Evolutionary conservation across 2,797 vertebrate genomes (phyloP).

Genomic region (Tiaroga cobitis): DNA sequence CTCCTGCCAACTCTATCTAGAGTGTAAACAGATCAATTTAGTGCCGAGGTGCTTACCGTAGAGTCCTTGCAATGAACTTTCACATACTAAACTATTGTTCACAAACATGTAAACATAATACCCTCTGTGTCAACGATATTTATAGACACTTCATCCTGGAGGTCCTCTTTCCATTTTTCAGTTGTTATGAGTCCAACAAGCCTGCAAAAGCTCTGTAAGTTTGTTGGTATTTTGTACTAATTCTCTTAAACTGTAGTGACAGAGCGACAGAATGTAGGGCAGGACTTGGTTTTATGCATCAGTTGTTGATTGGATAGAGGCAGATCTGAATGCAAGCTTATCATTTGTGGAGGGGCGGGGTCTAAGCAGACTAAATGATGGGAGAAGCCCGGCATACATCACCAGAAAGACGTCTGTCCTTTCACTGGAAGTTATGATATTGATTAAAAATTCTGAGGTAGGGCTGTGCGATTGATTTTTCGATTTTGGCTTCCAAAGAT

Average conservation of each 20-base stretch:
- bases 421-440: neutral
- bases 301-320: neutral
- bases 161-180: neutral
- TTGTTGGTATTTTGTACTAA: neutral
- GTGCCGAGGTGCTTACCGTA: neutral
- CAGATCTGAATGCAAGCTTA: neutral
- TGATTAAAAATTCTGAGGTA: neutral
- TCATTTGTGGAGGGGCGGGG: neutral
- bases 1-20: constrained; percentile 21
- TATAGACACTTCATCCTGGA: neutral
- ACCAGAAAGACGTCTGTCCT: neutral
- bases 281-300: neutral
- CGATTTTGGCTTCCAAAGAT: too few relatives aligned
- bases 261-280: neutral
- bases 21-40: constrained; percentile 42
- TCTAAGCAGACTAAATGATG: neutral
- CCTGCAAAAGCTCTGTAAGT: neutral
- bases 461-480: too few relatives aligned
- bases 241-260: neutral
- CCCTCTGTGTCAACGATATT: neutral
- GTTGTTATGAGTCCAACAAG: neutral
- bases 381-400: neutral
- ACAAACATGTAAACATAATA: neutral
- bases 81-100: constrained; percentile 14
- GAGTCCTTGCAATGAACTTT: constrained; percentile 16